These are phyloP conservation scores for Scomber scombrus DNA, from an alignment of 2,113 vertebrate species.

Conservation along the genomic window DNA sequence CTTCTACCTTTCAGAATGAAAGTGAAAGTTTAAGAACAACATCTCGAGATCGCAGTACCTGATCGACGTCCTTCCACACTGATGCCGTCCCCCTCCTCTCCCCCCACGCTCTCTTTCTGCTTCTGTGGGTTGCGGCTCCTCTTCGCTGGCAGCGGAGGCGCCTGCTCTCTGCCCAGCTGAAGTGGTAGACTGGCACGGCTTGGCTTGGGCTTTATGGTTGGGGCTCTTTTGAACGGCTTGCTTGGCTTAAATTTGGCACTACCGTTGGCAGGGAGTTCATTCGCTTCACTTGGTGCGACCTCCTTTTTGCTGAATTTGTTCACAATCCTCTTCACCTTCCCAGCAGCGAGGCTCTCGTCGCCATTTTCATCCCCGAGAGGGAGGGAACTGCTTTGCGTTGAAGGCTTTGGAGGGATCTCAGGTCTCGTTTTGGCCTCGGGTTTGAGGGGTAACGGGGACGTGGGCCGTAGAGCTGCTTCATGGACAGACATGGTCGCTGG, in stretches of 20 bases:
- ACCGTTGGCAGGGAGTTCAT: constrained; percentile 5
- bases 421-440: constrained; percentile 68
- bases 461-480: constrained; percentile 30
- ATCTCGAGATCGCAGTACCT: constrained; percentile 64
- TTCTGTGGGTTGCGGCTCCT: constrained; percentile 47
- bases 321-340: constrained; percentile 83
- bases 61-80: constrained; percentile 65
- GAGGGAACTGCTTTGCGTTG: background rate
- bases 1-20: too few species aligned
- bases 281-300: fast-evolving
- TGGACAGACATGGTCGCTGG: constrained; percentile 75
- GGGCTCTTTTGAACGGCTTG: constrained; percentile 51
- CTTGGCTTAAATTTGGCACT: fast-evolving
- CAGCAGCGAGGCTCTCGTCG: constrained; percentile 12
- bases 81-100: constrained; percentile 35
- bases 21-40: too few species aligned
- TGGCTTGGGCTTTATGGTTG: constrained; percentile 73
- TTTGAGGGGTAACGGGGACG: constrained; percentile 36
- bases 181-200: background rate
- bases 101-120: background rate
- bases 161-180: constrained; percentile 7
- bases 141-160: constrained; percentile 76
- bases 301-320: constrained; percentile 75
- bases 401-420: constrained; percentile 66
- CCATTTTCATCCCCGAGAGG: constrained; percentile 13